Percentiles rank a stretch among this genome's conserved stretches.
phyloP scores from a whole-genome alignment of 2,797 vertebrate species.

The Peromyscus aztecus region DNA sequence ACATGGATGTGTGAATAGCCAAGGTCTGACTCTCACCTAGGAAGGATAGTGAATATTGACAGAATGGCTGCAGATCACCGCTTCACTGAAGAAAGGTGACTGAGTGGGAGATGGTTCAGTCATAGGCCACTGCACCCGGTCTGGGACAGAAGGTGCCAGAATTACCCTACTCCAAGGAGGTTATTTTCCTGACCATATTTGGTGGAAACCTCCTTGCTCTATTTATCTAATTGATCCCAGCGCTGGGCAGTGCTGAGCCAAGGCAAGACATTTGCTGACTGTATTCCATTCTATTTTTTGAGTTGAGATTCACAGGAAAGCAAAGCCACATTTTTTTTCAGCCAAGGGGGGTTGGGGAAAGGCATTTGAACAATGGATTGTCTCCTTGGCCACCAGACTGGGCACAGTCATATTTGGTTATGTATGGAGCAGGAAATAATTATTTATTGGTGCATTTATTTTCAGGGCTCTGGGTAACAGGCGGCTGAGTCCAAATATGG shows the following conservation, averaged over 20 bases:
- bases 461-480: slow-evolving; percentile 70
- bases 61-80: accelerated
- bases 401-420: slow-evolving; percentile 81
- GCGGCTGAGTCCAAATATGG: slow-evolving; percentile 71
- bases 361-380: slow-evolving; percentile 77
- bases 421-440: slow-evolving; percentile 75
- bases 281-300: slow-evolving; percentile 77
- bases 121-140: not conserved
- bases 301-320: slow-evolving; percentile 71
- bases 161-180: not conserved
- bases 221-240: slow-evolving; percentile 80
- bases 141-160: not conserved
- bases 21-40: not conserved
- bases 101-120: accelerated
- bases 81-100: not conserved
- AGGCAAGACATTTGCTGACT: slow-evolving; percentile 61
- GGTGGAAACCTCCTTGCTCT: slow-evolving; percentile 49
- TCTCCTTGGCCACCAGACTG: slow-evolving; percentile 60
- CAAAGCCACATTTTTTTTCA: slow-evolving; percentile 74
- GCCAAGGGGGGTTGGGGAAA: slow-evolving; percentile 38
- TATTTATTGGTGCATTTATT: slow-evolving; percentile 81
- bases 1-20: accelerated
- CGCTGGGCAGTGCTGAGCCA: slow-evolving; percentile 56
- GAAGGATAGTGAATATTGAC: not conserved
- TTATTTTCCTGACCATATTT: slow-evolving; percentile 72